Evolutionary conservation across 1,140 invertebrate genomes (phyloP).

Genomic region (Octopus bimaculoides): DNA sequence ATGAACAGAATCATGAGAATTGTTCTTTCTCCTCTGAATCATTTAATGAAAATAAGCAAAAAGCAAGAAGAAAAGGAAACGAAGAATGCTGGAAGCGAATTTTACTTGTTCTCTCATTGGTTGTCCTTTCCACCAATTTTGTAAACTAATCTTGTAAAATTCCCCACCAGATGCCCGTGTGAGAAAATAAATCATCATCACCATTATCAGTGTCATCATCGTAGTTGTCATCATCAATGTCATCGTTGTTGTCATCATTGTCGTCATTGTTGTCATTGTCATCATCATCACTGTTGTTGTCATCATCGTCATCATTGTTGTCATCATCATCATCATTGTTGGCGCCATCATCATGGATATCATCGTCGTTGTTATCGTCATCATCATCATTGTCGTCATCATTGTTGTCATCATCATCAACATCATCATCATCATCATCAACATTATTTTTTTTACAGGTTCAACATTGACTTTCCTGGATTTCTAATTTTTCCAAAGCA

Average conservation of each 20-base stretch:
- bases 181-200: too few relatives aligned
- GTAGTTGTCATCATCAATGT: too few relatives aligned
- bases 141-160: background rate
- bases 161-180: background rate
- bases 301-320: background rate
- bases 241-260: background rate
- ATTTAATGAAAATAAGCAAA: too few relatives aligned
- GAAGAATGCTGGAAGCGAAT: too few relatives aligned
- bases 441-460: background rate
- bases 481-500: background rate
- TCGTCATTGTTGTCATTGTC: too few relatives aligned
- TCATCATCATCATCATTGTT: background rate
- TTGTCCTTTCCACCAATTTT: background rate
- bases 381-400: background rate
- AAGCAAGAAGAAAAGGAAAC: too few relatives aligned
- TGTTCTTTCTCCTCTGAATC: too few relatives aligned
- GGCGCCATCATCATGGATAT: background rate
- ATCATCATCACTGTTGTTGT: background rate
- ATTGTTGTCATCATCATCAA: conserved; percentile 3
- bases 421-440: conserved; percentile 12
- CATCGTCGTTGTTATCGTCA: background rate
- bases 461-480: background rate
- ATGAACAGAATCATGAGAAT: too few relatives aligned
- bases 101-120: too few relatives aligned
- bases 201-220: too few relatives aligned